Evolutionary conservation across 2,888 invertebrate genomes (phyloP).

Genomic region (Eumacrocentrus americanus): DNA sequence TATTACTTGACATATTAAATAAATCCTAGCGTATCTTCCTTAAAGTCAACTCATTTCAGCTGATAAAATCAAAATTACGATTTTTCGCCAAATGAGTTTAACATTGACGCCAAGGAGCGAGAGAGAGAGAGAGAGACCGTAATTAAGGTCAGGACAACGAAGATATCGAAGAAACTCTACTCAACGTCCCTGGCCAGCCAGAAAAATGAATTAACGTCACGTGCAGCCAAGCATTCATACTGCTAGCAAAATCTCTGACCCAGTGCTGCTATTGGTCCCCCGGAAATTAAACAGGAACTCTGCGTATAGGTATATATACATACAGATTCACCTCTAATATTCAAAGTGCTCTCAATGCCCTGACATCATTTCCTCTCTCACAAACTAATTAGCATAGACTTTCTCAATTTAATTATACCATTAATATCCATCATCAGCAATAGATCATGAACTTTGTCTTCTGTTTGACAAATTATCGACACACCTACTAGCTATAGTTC

Average conservation of each 20-base stretch:
- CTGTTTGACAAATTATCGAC: too few species aligned
- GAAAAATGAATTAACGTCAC: constrained; percentile 35
- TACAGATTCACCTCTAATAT: too few species aligned
- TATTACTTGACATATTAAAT: neutral
- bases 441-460: too few species aligned
- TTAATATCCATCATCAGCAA: neutral
- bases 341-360: too few species aligned
- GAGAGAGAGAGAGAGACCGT: neutral
- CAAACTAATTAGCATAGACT: neutral
- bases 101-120: neutral
- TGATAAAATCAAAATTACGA: constrained; percentile 15
- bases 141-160: constrained; percentile 22
- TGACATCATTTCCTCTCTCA: neutral
- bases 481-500: too few species aligned
- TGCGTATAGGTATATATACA: too few species aligned
- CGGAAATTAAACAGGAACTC: constrained; percentile 36
- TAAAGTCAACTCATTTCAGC: neutral
- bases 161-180: constrained; percentile 5
- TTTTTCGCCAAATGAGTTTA: constrained; percentile 3
- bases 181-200: constrained; percentile 21
- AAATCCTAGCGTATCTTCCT: neutral
- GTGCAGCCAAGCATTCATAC: constrained; percentile 21
- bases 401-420: neutral
- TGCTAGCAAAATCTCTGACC: constrained; percentile 16
- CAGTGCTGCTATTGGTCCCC: constrained; percentile 28